A percentile compares a stretch with the other conserved stretches of the same genome.
phyloP scores from a whole-genome alignment of 1,140 invertebrate genomes.

The Copidosoma floridanum region DNA sequence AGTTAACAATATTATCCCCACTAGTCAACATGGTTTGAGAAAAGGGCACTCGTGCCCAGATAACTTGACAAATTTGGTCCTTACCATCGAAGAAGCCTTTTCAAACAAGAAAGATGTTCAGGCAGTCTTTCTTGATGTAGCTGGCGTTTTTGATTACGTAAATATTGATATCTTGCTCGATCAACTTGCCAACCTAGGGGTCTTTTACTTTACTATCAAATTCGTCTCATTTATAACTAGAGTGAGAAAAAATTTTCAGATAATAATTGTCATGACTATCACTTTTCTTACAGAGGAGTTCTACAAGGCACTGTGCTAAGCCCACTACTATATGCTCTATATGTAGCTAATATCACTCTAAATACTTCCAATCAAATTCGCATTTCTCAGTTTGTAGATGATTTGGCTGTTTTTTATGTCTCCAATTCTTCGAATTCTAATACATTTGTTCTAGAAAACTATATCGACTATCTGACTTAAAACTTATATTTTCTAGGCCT shows the following conservation, averaged over 20 bases:
- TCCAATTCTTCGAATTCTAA: not conserved
- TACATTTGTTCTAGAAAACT: not conserved
- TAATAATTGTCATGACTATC: not conserved
- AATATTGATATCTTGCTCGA: constrained; percentile 1
- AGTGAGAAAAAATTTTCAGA: not conserved
- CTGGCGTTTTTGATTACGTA: constrained; percentile 17
- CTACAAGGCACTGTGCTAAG: constrained; percentile 29
- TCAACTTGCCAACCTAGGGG: constrained; percentile 15
- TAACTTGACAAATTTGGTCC: not conserved
- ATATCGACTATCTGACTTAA: not conserved
- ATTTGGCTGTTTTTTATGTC: constrained; percentile 15
- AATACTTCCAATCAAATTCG: not conserved
- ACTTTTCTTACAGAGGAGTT: constrained; percentile 18
- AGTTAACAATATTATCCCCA: not conserved
- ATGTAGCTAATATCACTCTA: constrained; percentile 19
- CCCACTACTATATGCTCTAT: constrained; percentile 26
- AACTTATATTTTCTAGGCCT: not conserved
- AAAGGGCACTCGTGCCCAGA: constrained; percentile 1
- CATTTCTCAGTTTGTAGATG: constrained; percentile 26
- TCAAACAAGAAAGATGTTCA: not conserved
- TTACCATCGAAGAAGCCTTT: constrained; percentile 3
- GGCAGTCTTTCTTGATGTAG: constrained; percentile 13
- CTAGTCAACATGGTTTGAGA: not conserved
- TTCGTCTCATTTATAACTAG: constrained; percentile 13
- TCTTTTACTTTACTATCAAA: not conserved